Evolutionary conservation across 2,797 vertebrate species (phyloP).

Genomic region (Protosalanx chinensis): DNA sequence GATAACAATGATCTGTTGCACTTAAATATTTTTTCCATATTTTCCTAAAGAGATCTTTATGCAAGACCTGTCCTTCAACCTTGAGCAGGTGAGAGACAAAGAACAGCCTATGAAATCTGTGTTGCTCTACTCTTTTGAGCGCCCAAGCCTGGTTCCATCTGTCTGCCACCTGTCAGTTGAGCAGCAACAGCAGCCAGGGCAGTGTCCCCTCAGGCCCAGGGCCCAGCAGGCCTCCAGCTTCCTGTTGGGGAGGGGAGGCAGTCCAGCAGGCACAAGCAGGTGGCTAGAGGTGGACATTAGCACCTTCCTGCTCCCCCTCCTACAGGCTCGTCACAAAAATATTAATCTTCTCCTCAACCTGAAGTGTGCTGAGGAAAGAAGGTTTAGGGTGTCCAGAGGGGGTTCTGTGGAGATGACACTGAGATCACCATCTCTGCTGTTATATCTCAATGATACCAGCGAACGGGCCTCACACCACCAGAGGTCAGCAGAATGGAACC

Average conservation of each 20-base stretch:
- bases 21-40: conserved; percentile 15
- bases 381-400: conserved; percentile 8
- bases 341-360: conserved; percentile 81
- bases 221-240: conserved; percentile 67
- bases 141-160: conserved; percentile 56
- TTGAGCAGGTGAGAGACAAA: conserved; percentile 78
- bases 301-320: conserved; percentile 78
- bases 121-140: conserved; percentile 81
- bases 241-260: conserved; percentile 60
- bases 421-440: conserved; percentile 80
- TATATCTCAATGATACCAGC: conserved; percentile 89
- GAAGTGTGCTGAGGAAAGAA: conserved; percentile 69
- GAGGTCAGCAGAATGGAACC: conserved; percentile 11
- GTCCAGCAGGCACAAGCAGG: conserved; percentile 50
- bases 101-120: conserved; percentile 87
- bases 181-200: conserved; percentile 54
- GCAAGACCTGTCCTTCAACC: conserved; percentile 84
- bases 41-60: conserved; percentile 69
- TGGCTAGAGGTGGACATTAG: conserved; percentile 91
- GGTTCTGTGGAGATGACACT: conserved; percentile 49
- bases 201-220: conserved; percentile 62
- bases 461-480: conserved; percentile 64
- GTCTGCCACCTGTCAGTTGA: conserved; percentile 72
- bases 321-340: conserved; percentile 71
- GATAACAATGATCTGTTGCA: background rate